A percentile compares a stretch with the other conserved stretches of the same genome.
Evolutionary conservation across 2,113 vertebrate genomes (phyloP).

Genomic region (Scortum barcoo): DNA sequence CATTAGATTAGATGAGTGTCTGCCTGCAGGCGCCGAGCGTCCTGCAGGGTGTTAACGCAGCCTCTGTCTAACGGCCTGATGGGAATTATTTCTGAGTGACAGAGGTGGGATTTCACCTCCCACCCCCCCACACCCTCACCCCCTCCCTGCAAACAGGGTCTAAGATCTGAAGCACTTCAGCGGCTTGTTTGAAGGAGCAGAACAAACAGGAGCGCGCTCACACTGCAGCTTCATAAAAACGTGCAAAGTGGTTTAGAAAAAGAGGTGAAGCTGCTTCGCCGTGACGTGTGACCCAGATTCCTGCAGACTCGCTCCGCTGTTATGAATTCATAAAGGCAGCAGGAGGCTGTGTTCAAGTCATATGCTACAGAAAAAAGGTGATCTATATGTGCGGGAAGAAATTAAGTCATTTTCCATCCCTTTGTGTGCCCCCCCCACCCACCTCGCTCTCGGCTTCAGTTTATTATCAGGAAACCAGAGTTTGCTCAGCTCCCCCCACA

Average conservation of each 20-base stretch:
- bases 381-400: not conserved
- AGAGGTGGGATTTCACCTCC: slow-evolving; percentile 12
- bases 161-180: slow-evolving; percentile 15
- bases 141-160: not conserved
- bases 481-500: too few species aligned
- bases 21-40: not conserved
- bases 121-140: rapidly evolving
- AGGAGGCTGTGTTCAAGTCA: slow-evolving; percentile 2
- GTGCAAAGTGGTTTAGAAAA: slow-evolving; percentile 24
- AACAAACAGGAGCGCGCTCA: not conserved
- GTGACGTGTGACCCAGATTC: slow-evolving; percentile 69
- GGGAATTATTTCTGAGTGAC: slow-evolving; percentile 44
- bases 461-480: slow-evolving; percentile 34
- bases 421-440: slow-evolving; percentile 11
- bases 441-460: not conserved
- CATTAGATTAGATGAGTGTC: not conserved
- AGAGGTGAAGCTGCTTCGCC: not conserved
- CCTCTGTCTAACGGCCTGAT: slow-evolving; percentile 9
- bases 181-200: slow-evolving; percentile 26
- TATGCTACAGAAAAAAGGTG: slow-evolving; percentile 2
- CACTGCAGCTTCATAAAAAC: not conserved
- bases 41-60: not conserved
- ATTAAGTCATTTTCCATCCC: slow-evolving; percentile 11
- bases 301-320: slow-evolving; percentile 21
- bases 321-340: slow-evolving; percentile 18